Evolutionary conservation across 2,113 vertebrate species (phyloP).

Genomic region (Mormyrus lacerda): DNA sequence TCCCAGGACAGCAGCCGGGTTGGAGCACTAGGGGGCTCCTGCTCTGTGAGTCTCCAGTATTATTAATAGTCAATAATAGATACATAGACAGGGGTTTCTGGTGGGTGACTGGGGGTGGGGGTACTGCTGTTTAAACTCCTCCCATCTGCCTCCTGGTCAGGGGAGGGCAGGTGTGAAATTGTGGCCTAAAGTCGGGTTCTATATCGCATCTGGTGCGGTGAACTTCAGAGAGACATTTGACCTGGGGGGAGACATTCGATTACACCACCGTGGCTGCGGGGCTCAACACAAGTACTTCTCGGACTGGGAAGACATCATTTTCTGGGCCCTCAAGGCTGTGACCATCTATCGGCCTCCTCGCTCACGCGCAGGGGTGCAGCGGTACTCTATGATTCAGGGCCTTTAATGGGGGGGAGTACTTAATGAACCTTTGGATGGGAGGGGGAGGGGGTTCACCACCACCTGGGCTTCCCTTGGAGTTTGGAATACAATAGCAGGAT

Average conservation of each 20-base stretch:
- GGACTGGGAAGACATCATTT: background rate
- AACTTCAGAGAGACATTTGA: background rate
- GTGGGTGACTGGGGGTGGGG: background rate
- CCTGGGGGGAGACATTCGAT: background rate
- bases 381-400: constrained; percentile 33
- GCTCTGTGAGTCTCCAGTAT: background rate
- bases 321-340: background rate
- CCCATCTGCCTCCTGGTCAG: background rate
- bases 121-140: background rate
- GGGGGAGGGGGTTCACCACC: background rate
- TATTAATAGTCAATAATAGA: background rate
- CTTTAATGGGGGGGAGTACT: constrained; percentile 33
- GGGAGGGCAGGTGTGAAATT: background rate
- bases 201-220: background rate
- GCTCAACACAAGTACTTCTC: background rate
- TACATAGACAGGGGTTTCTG: background rate
- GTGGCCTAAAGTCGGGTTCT: background rate
- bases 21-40: background rate
- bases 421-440: constrained; percentile 45
- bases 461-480: constrained; percentile 26
- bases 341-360: constrained; percentile 20
- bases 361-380: constrained; percentile 6
- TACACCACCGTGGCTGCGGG: background rate
- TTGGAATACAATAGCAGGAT: constrained; percentile 39
- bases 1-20: background rate